Percentiles rank a stretch among this genome's conserved stretches.
These are phyloP conservation scores for Riptortus pedestris DNA, from an alignment of 1,140 invertebrate genomes.

Conservation along the genomic window DNA sequence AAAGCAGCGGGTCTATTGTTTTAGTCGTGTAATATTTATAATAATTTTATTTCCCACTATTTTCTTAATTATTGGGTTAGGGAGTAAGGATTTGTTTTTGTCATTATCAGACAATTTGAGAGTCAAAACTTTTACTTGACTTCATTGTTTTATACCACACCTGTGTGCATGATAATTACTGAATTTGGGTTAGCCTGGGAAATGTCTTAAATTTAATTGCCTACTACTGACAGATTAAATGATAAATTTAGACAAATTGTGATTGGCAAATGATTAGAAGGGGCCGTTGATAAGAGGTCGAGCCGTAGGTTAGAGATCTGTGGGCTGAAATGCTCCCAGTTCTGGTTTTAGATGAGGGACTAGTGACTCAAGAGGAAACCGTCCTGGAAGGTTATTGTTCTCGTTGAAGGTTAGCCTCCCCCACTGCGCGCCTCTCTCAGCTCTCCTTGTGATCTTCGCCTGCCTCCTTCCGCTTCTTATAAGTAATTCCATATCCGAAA, in stretches of 20 bases:
- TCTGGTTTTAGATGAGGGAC: not conserved
- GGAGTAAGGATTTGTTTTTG: too few species aligned
- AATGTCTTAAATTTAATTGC: too few species aligned
- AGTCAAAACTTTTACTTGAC: too few species aligned
- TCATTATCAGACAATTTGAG: too few species aligned
- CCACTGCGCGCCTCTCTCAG: slow-evolving; percentile 16
- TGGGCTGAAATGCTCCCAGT: not conserved
- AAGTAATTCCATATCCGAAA: too few species aligned
- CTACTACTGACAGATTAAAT: not conserved
- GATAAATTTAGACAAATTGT: not conserved
- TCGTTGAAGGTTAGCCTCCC: slow-evolving; percentile 9
- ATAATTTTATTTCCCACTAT: too few species aligned
- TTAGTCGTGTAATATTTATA: too few species aligned
- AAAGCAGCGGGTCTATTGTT: too few species aligned
- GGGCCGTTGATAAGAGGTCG: not conserved
- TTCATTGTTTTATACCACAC: too few species aligned
- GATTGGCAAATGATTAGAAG: not conserved
- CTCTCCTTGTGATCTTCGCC: not conserved
- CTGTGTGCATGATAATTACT: too few species aligned
- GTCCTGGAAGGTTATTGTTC: slow-evolving; percentile 14
- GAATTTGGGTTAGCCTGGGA: too few species aligned
- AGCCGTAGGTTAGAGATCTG: not conserved
- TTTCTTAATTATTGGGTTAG: too few species aligned
- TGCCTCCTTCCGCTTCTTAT: not conserved
- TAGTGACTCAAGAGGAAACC: slow-evolving; percentile 4